phyloP scores from a whole-genome alignment of 2,797 vertebrate species.

The Phalloptychus januarius region DNA sequence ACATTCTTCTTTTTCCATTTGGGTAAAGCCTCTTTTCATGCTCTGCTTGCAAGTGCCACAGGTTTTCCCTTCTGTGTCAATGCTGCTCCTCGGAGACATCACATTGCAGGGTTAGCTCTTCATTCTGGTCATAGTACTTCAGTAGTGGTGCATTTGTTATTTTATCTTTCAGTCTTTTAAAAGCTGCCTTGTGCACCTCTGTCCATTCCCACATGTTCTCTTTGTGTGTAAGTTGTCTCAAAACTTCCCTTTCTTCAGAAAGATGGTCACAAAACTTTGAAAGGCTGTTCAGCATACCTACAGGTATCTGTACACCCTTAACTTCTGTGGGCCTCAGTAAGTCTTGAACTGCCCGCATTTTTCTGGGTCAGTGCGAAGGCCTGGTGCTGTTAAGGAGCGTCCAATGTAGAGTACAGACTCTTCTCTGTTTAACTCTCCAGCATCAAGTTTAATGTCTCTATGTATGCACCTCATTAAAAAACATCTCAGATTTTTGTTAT shows the following conservation, averaged over 20 bases:
- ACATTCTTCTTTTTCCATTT: slow-evolving; percentile 10
- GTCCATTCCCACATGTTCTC: slow-evolving; percentile 37
- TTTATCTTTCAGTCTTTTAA: slow-evolving; percentile 23
- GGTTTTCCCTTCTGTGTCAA: slow-evolving; percentile 30
- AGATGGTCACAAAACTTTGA: slow-evolving; percentile 23
- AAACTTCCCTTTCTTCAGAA: slow-evolving; percentile 18
- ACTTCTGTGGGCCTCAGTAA: slow-evolving; percentile 4
- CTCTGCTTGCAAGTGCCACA: slow-evolving; percentile 20
- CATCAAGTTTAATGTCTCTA: slow-evolving; percentile 14
- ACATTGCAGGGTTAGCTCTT: slow-evolving; percentile 5
- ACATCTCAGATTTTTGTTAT: slow-evolving; percentile 1
- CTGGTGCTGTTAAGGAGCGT: slow-evolving; percentile 11
- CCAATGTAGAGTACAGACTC: slow-evolving; percentile 16
- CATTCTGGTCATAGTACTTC: slow-evolving; percentile 5
- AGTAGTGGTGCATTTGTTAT: slow-evolving; percentile 16
- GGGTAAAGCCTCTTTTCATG: not conserved
- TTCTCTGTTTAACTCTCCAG: slow-evolving; percentile 16
- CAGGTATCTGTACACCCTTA: slow-evolving; percentile 7
- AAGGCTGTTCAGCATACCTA: slow-evolving; percentile 15
- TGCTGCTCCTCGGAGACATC: slow-evolving; percentile 23
- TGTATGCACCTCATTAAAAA: slow-evolving; percentile 3
- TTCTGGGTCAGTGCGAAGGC: slow-evolving; percentile 7
- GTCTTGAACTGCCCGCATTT: not conserved
- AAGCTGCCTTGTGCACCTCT: slow-evolving; percentile 8
- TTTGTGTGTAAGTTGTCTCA: slow-evolving; percentile 32